Conservation (phyloP, 2,888 invertebrate genomes). For the Eurois occulta region DNA sequence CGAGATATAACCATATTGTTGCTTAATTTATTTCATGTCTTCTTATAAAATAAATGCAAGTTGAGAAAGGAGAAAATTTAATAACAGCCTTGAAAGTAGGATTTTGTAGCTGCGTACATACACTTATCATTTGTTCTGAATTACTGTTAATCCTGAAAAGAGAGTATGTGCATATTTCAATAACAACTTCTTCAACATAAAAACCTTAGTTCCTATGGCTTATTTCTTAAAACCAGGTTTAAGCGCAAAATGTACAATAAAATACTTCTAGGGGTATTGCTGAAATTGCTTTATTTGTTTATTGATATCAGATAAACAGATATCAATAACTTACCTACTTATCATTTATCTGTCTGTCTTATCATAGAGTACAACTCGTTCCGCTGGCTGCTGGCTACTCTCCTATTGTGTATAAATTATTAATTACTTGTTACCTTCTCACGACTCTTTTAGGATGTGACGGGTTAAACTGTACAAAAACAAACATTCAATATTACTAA, state of each 20-base stretch:
- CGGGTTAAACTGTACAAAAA: conserved; percentile 1
- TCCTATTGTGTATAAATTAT: not conserved
- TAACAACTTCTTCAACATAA: not conserved
- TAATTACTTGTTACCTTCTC: not conserved
- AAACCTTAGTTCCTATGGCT: not conserved
- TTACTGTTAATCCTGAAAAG: not conserved
- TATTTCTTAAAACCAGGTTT: not conserved
- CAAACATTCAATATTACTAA: conserved; percentile 12
- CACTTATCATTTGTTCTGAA: not conserved
- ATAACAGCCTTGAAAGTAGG: not conserved
- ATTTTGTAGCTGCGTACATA: conserved; percentile 2
- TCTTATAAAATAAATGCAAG: conserved; percentile 53
- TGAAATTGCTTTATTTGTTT: not conserved
- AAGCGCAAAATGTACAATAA: not conserved
- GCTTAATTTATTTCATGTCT: conserved; percentile 58
- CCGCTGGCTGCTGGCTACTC: not conserved
- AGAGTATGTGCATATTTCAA: not conserved
- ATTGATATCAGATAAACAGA: not conserved
- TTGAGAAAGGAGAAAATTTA: conserved; percentile 19
- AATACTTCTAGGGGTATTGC: not conserved
- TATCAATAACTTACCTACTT: not conserved
- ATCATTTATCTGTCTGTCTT: not conserved
- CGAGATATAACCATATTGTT: conserved; percentile 52
- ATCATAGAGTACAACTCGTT: not conserved
- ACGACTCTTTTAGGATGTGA: not conserved